Conservation (phyloP, 2,113 vertebrate species). For the Phrynosoma platyrhinos region DNA sequence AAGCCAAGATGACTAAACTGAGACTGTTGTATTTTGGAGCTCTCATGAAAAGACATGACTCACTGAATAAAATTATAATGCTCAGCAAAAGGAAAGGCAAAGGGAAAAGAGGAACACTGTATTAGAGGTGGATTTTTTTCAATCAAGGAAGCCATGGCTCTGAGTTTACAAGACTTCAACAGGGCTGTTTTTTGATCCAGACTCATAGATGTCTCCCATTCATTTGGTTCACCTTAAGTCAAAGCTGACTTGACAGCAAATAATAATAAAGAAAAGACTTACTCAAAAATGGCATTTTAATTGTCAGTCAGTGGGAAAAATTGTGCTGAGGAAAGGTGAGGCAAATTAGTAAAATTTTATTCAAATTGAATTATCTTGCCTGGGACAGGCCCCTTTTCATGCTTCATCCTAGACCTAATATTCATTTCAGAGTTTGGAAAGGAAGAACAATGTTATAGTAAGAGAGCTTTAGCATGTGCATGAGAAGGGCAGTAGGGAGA, state of each 20-base stretch:
- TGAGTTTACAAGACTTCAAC: no score
- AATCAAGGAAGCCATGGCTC: no score
- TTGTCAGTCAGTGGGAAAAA: background rate
- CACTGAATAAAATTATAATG: no score
- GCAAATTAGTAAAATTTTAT: background rate
- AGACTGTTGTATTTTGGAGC: no score
- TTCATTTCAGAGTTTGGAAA: background rate
- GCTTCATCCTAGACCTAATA: background rate
- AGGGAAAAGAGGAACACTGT: no score
- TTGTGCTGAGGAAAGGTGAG: background rate
- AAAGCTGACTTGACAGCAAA: background rate
- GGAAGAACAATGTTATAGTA: background rate
- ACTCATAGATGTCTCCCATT: no score
- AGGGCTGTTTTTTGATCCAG: no score
- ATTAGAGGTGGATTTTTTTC: no score
- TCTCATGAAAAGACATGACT: no score
- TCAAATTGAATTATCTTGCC: background rate
- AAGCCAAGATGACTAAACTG: no score
- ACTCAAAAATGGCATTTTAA: background rate
- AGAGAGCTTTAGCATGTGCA: background rate
- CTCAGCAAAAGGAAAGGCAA: no score
- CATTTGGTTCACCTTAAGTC: no score
- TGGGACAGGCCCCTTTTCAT: background rate
- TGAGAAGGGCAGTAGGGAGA: background rate
- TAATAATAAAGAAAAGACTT: background rate